Conservation (phyloP, 2,113 vertebrate genomes). For the Rhinolophus sinicus region DNA sequence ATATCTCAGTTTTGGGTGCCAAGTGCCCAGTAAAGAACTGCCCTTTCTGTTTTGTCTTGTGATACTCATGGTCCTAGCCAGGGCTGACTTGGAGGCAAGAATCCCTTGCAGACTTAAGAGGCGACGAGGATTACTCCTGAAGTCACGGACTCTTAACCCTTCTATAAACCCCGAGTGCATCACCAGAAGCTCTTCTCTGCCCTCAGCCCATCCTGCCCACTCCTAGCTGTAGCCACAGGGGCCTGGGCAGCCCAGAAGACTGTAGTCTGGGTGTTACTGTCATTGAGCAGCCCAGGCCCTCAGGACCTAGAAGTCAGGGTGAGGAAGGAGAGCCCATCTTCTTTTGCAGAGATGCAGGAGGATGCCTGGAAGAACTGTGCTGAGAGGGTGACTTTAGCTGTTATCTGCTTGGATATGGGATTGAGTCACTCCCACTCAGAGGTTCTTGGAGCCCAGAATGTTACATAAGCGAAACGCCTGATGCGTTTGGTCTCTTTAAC, state of each 20-base stretch:
- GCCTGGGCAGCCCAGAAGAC: background rate
- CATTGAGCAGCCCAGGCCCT: background rate
- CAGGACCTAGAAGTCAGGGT: background rate
- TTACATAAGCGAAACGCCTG: background rate
- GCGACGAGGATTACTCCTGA: background rate
- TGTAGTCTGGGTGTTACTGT: background rate
- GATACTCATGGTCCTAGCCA: background rate
- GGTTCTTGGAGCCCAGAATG: conserved; percentile 37
- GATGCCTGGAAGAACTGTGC: background rate
- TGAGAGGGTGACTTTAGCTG: background rate
- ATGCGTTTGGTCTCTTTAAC: conserved; percentile 39
- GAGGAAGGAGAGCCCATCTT: background rate
- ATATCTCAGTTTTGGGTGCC: background rate
- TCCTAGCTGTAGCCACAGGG: background rate
- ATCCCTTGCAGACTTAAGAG: background rate
- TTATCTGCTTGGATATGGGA: background rate
- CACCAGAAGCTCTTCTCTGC: too few species aligned
- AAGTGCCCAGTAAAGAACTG: background rate
- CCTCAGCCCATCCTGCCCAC: background rate
- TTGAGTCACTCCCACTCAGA: background rate
- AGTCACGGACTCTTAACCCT: background rate
- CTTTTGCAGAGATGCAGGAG: background rate
- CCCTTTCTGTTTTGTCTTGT: background rate
- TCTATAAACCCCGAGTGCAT: background rate
- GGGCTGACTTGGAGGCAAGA: background rate